Evolutionary conservation across 1,140 invertebrate species (phyloP), one percentile per base, ranked within the genome.

Genomic region (Achatina immaculata): DNA sequence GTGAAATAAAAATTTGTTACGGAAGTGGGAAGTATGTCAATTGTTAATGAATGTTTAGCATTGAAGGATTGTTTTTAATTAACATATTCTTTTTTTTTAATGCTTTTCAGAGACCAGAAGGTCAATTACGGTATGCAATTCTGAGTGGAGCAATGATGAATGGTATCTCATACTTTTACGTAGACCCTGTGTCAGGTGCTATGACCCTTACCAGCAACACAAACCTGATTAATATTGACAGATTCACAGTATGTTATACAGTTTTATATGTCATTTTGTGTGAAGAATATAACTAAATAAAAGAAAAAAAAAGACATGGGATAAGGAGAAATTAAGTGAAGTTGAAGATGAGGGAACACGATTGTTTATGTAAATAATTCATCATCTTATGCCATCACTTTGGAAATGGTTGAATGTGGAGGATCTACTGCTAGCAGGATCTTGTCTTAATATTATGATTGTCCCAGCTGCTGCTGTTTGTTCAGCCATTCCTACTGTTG

Each of bases 101-200:
- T n/a, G n/a, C n/a, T n/a, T n/a, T n/a, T n/a, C n/a, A 80, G 78
- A 48, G 43, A 36, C 78, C 78, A 55, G 78, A 80, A 31, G 78
- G 78, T 14, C 69, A 66, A 21, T 2, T 80, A 14, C 42, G 66
- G 0, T 80, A 80, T 36, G 16, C 2, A 24, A 48, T 80, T 24
- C 2, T 80, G 66, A 72, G 45, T 72, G 66, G 68, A 38, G 68
- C n/a, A 24, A 1, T 3, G 31, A 0, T 51, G 2, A 55, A 55
- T 48, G 21, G 6, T 68, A 55, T 71, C 9, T 40, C 36, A 19
- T 80, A 80, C 68, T 80, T 80, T 43, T 71, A 38, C 48, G 66
- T 80, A 28, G 24, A 72, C 31, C 68, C 45, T 38, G 68, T 45
- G 6, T 31, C 78, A 28, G 78, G 78, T 7, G 31, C 24, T 40